Base-by-base conservation (phyloP, 2,888 invertebrate species). In the Didymodactylos carnosus region DNA sequence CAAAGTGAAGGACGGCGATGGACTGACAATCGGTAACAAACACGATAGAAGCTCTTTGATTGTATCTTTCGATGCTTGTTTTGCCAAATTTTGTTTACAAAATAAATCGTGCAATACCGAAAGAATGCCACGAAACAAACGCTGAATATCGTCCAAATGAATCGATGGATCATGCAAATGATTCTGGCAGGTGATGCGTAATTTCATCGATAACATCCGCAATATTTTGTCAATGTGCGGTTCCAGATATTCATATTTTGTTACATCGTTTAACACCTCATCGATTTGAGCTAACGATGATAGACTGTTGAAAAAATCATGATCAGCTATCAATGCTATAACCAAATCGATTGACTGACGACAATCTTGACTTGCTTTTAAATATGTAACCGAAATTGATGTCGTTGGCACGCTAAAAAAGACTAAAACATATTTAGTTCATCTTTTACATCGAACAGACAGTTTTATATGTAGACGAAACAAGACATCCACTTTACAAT, bases 201-300 rank as follows among this genome's bases (percentile, higher is more conserved):
- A 14, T 40, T 75, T 75, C 51, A 75, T 46, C 29, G 72, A 69
- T 29, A 53, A 41, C 10, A 88, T 87, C 35, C 85, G 79, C 77
- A 90, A 83, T 70, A 90, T 85, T 69, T 88, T 88, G 80, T 89
- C 87, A 79, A 89, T 88, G 80, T 89, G 87, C 71, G 86, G 85
- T 0, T 78, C 78, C 79, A 86, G 79, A 46, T 84, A 79, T 76
- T 80, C 79, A 8, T 78, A 77, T 77, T 82, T 81, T 41, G 81
- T 81, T 70, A 80, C 79, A 75, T 84, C 82, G 76, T 82, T 83
- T 69, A 89, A 80, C 76, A 89, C 87, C 76, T 87, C 87, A 74
- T 90, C 89, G 78, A 91, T 87, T 79, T 88, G 78, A 23, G 53
- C 40, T 39, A 75, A 70, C 25, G 69, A 72, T 49, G 69, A 69